phyloP scores from a whole-genome alignment of 2,113 vertebrate species.

The Anolis sagrei region DNA sequence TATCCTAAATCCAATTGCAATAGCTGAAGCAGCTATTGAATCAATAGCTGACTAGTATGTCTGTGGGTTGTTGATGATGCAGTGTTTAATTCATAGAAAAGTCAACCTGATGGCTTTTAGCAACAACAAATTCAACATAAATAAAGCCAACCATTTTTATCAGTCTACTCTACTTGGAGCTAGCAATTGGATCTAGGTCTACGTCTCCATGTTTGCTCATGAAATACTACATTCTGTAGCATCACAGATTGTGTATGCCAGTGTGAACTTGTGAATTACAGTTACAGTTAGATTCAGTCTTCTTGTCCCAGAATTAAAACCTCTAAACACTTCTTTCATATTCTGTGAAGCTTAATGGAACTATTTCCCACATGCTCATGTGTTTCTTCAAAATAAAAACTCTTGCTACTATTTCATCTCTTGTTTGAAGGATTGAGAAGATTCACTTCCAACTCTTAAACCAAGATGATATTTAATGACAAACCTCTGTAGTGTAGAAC shows the following conservation, averaged over 20 bases:
- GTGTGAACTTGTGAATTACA: slow-evolving; percentile 52
- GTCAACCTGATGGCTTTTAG: not conserved
- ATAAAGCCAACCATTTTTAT: too few species aligned
- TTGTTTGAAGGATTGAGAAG: slow-evolving; percentile 50
- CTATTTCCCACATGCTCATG: slow-evolving; percentile 36
- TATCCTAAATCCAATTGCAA: too few species aligned
- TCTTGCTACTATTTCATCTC: slow-evolving; percentile 51
- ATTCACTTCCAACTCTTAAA: slow-evolving; percentile 55
- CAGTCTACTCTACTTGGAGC: too few species aligned
- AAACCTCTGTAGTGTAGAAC: slow-evolving; percentile 48
- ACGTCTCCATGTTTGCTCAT: not conserved
- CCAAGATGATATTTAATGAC: slow-evolving; percentile 48
- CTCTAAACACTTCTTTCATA: slow-evolving; percentile 38
- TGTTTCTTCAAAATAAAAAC: slow-evolving; percentile 50
- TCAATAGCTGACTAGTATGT: too few species aligned
- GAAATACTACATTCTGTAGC: not conserved
- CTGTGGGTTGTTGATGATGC: too few species aligned
- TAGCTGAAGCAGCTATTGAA: too few species aligned
- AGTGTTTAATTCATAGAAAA: too few species aligned
- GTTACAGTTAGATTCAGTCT: slow-evolving; percentile 45
- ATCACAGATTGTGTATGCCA: not conserved
- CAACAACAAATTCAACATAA: not conserved
- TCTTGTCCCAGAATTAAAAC: slow-evolving; percentile 49
- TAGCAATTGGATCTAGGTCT: not conserved
- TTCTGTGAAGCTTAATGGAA: slow-evolving; percentile 54